A percentile compares a stretch with the other conserved stretches of the same genome.
These are phyloP conservation scores for Lucinisca nassula DNA, from an alignment of 2,888 invertebrate genomes.

Conservation along the genomic window DNA sequence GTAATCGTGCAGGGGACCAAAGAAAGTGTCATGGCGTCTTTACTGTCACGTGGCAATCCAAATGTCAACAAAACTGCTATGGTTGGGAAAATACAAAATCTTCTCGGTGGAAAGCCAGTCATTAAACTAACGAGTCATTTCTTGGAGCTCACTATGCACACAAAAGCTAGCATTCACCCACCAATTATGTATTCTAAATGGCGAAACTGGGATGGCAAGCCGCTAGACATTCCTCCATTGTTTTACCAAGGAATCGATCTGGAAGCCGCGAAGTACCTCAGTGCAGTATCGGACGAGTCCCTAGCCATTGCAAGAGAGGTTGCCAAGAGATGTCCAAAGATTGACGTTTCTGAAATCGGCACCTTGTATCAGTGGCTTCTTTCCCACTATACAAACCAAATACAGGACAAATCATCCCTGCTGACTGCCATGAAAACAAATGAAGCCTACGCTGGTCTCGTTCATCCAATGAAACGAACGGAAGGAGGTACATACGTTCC, in stretches of 20 bases:
- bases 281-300: conserved; percentile 54
- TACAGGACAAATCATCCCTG: conserved; percentile 54
- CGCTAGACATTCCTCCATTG: conserved; percentile 62
- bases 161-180: conserved; percentile 55
- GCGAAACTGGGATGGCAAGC: conserved; percentile 67
- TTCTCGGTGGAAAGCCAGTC: conserved; percentile 62
- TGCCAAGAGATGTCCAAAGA: conserved; percentile 43
- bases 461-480: conserved; percentile 61
- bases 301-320: conserved; percentile 48
- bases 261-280: conserved; percentile 49
- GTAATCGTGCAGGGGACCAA: conserved; percentile 68
- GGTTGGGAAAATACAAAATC: conserved; percentile 36
- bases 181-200: conserved; percentile 68
- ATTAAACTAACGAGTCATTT: conserved; percentile 57
- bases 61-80: conserved; percentile 27
- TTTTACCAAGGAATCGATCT: conserved; percentile 69
- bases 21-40: conserved; percentile 51
- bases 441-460: conserved; percentile 60
- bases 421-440: conserved; percentile 64
- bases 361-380: conserved; percentile 56
- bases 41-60: conserved; percentile 28
- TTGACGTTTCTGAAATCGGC: conserved; percentile 46
- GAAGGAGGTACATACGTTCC: conserved; percentile 66
- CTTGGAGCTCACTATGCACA: conserved; percentile 57
- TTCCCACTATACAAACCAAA: conserved; percentile 55